Base-by-base conservation (phyloP, 2,113 vertebrate genomes). In the Aspiorhynchus laticeps region DNA sequence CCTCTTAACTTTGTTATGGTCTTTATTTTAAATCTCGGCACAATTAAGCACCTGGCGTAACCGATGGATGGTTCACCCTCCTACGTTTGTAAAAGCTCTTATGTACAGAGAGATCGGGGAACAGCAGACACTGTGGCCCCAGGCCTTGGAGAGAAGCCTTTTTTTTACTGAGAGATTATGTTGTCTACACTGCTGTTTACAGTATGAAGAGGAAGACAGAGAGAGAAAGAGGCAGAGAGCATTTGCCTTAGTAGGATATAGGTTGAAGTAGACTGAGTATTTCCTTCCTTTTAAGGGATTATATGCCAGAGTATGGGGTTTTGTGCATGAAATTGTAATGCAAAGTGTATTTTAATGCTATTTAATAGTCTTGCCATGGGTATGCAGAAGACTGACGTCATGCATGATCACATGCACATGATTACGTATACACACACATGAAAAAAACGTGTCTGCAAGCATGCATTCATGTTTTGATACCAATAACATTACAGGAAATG, bases 151-250 rank as follows among this genome's bases (percentile, higher is more conserved):
- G 48, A 82, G 43, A 24, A 85, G 6, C 33, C 43, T 71, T 41
- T 46, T 43, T 74, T 46, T 77, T 19, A 53, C 80, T 15, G 65
- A 84, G 48, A 84, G 82, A 48, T 84, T 84, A 56, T 56, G 71
- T 24, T 53, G 86, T 78, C 80, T 56, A 17, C 59, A 36, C n/a
- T 38, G 69, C 69, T 82, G 51, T 83, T 87, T 87, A 83, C 43
- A 83, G 15, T 28, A 46, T 41, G 77, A 36, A 48, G 74, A 76
- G 74, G 7, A 48, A 76, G 74, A 48, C 2, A 46, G 24, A 48
- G 36, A 81, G 59, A 26, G 24, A 46, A 5, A 31, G 14, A 65
- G 12, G 8, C 17, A 56, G 19, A 17, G 19, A 74, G 28, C n/a
- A 51, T 83, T 83, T 24, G 43, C 82, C 46, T 53, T 48, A 56